These are phyloP conservation scores for Leptobrachium ailaonicum DNA, from an alignment of 2,113 vertebrate species.

Conservation along the genomic window DNA sequence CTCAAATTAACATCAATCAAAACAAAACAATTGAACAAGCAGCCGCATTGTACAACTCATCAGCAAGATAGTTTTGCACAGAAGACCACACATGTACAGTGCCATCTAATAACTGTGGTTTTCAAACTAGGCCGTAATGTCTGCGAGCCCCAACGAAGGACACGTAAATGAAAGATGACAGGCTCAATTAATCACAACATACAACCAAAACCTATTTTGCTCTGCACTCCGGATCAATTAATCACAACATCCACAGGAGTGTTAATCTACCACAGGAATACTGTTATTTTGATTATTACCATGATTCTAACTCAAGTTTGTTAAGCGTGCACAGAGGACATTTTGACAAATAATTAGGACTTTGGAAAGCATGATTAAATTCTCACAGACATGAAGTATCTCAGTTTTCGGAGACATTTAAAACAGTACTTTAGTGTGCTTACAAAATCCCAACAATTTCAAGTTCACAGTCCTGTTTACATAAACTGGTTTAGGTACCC, in stretches of 20 bases:
- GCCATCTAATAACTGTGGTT: constrained; percentile 15
- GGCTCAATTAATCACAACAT: constrained; percentile 15
- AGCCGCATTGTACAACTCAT: neutral
- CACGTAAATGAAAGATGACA: constrained; percentile 23
- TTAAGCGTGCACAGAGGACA: neutral
- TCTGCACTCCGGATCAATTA: neutral
- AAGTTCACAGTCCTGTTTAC: constrained; percentile 39
- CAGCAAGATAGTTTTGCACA: neutral
- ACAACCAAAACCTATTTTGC: too few species aligned
- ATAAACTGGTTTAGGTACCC: constrained; percentile 24
- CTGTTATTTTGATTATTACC: neutral
- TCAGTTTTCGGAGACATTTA: neutral
- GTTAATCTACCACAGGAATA: constrained; percentile 1
- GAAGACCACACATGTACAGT: constrained; percentile 15
- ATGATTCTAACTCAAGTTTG: neutral
- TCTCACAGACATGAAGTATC: constrained; percentile 16
- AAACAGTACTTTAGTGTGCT: constrained; percentile 37
- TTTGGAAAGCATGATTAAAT: constrained; percentile 24
- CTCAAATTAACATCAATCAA: constrained; percentile 20
- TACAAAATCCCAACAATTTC: constrained; percentile 28
- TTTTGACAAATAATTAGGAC: constrained; percentile 41
- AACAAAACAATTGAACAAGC: constrained; percentile 8
- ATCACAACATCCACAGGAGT: neutral
- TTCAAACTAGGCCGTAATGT: constrained; percentile 2
- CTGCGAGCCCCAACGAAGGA: neutral